phyloP scores from a whole-genome alignment of 2,113 vertebrate genomes.

The Salvator merianae region DNA sequence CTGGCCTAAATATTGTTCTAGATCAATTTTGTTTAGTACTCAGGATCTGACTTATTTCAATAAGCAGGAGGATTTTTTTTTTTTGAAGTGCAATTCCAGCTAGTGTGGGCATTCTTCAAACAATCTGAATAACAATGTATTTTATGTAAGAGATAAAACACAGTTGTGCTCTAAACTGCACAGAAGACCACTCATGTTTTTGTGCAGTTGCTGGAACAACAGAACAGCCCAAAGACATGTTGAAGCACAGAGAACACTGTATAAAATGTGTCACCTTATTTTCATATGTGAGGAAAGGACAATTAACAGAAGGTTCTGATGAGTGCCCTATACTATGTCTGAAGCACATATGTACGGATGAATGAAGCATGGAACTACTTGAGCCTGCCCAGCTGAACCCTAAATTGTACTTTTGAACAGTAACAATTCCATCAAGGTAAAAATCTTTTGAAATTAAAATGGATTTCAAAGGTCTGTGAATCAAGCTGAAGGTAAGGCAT shows the following conservation, averaged over 20 bases:
- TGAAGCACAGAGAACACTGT: background rate
- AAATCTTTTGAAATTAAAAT: background rate
- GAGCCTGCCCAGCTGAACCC: background rate
- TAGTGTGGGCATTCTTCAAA: background rate
- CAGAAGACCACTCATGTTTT: conserved; percentile 1
- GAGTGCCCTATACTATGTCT: background rate
- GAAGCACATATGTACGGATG: background rate
- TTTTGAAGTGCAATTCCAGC: background rate
- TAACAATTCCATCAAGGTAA: background rate
- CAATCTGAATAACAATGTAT: background rate
- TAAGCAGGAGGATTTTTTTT: background rate
- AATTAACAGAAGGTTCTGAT: background rate
- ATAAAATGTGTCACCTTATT: background rate
- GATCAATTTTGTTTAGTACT: background rate
- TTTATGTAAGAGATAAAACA: background rate
- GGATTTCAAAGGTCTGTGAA: background rate
- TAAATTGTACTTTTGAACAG: background rate
- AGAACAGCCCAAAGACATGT: too few relatives aligned
- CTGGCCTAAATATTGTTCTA: background rate
- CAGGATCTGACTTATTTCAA: background rate
- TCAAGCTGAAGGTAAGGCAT: too few relatives aligned
- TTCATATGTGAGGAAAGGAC: background rate
- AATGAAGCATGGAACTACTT: background rate
- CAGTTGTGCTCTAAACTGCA: conserved; percentile 8
- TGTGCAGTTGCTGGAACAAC: background rate